Conservation (phyloP, 2,113 vertebrate genomes). For the Arvicanthis niloticus region DNA sequence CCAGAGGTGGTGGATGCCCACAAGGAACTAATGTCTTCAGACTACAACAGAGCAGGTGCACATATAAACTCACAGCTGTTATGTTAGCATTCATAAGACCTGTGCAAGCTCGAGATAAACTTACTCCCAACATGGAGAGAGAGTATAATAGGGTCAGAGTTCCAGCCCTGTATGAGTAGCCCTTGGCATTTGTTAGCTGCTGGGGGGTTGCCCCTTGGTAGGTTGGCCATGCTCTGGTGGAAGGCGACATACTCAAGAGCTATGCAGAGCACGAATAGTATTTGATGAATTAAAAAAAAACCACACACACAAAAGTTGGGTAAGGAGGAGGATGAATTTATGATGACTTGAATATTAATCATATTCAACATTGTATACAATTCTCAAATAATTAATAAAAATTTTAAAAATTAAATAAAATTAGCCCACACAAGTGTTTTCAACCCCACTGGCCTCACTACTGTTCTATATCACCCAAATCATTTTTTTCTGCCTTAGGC, state of each 20-base stretch:
- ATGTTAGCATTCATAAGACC: background rate
- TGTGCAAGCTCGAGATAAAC: background rate
- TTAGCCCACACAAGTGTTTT: background rate
- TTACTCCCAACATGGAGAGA: background rate
- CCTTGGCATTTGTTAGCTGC: background rate
- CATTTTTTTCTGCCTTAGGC: background rate
- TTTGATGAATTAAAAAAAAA: background rate
- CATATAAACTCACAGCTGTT: background rate
- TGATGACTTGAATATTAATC: background rate
- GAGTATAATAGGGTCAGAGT: background rate
- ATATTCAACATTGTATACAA: background rate
- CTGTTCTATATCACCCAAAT: accelerated
- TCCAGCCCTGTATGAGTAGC: background rate
- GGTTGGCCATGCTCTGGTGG: background rate
- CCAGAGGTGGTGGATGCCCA: background rate
- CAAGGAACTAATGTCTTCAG: background rate
- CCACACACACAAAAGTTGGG: background rate
- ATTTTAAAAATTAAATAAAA: background rate
- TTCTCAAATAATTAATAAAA: background rate
- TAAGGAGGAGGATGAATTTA: background rate
- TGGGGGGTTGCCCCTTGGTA: background rate
- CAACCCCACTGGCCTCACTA: accelerated
- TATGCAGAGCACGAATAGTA: background rate
- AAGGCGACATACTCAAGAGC: background rate
- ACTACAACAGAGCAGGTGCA: background rate